Evolutionary conservation across 2,113 vertebrate species (phyloP).

Genomic region (Cacatua alba): DNA sequence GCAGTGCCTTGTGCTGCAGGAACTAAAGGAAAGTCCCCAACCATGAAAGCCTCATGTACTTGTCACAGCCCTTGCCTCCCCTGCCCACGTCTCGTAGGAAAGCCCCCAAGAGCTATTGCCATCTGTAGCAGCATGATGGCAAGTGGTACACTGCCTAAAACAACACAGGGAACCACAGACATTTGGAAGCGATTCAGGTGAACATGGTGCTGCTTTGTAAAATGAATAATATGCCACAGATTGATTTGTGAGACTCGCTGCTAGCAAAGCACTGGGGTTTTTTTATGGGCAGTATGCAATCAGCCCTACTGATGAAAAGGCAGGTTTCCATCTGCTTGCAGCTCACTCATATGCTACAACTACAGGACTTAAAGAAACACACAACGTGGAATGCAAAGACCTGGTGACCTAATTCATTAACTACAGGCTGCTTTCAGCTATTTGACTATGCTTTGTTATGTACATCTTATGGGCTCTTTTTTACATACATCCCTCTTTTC

Average conservation of each 20-base stretch:
- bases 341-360: neutral
- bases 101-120: constrained; percentile 51
- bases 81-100: constrained; percentile 37
- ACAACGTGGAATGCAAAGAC: neutral
- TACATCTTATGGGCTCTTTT: neutral
- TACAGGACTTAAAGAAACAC: neutral
- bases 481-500: neutral
- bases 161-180: constrained; percentile 54
- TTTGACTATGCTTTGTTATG: neutral
- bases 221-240: neutral
- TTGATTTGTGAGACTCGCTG: neutral
- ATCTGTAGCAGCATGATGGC: constrained; percentile 53
- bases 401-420: constrained; percentile 8
- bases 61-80: constrained; percentile 32
- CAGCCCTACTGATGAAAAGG: neutral
- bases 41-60: neutral
- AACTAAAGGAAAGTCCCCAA: neutral
- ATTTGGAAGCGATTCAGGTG: constrained; percentile 47
- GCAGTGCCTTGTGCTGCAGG: neutral
- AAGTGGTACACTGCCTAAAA: constrained; percentile 30
- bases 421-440: neutral
- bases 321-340: neutral
- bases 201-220: neutral
- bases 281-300: neutral
- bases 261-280: neutral